Evolutionary conservation across 1,140 invertebrate species (phyloP), one percentile per base, ranked within the genome.

Genomic region (Gonatopus flavifemur): DNA sequence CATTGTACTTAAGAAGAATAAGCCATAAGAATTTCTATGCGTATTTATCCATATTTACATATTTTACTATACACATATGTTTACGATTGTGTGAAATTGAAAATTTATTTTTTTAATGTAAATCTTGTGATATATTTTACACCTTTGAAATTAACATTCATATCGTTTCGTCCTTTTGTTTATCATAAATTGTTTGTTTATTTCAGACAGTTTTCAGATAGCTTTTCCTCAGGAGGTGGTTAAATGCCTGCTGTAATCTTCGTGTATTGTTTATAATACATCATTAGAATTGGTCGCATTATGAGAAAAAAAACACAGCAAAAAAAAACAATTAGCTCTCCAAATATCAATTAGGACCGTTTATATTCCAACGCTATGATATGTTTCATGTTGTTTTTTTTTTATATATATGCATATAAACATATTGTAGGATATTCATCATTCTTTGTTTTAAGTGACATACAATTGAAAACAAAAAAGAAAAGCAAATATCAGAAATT

Each of bases 141-240:
- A 71, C 66, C 66, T 70, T 70, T 71, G 67, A 69, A 55, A 61
- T 41, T 39, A 62, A 20, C 41, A 47, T 42, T 37, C 35, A 45
- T 54, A 30, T 50, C 35, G 33, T 40, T 20, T 20, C 3, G 37
- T 49, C 38, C 61, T 44, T 21, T 44, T 44, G 68, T 65, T 69
- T 70, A 64, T 55, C 65, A 64, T 64, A 69, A n/a, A 76, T 74
- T 62, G 54, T 74, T 71, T 76, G 57, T 76, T 72, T 73, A 76
- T 77, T 77, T 75, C 74, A 74, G 71, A 77, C 72, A 71, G 72
- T 76, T 77, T 76, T 72, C 68, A 73, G 67, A 72, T 77, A 76
- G 70, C 66, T 77, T 76, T 74, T 69, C 74, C 70, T 65, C 68
- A 64, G 71, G 72, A 72, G 57, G 61, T 61, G 64, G 68, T 72